Evolutionary conservation across 2,797 vertebrate genomes (phyloP), one percentile per base, ranked within the genome.

Genomic region (Xenops minutus): DNA sequence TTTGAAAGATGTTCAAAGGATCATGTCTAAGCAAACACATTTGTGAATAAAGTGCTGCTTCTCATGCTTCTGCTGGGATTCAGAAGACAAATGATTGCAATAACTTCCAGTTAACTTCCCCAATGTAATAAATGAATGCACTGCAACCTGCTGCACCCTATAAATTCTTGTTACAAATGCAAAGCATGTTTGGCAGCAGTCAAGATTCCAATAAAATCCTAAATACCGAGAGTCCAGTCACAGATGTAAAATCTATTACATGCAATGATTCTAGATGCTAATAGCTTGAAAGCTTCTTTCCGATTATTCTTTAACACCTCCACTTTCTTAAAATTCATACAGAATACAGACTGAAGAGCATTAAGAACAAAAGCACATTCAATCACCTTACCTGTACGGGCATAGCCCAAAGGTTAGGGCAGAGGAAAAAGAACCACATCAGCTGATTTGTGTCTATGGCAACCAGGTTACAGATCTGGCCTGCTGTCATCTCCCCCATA

Each of bases 381-480:
- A 16, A 22, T 34, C 68, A 74, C 41, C 97, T 97, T 98, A 99
- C 99, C 98, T 99, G 99, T 12, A 99, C 98, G 46, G 99, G 99
- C 99, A 99, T 99, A 67, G 99, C 99, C 98, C 99, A 99, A 94
- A 99, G 98, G 96, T 99, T 99, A 64, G 99, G 99, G 95, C 99
- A 99, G 69, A 99, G 98, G 95, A 99, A 99, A 98, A 99, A 99
- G 98, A 99, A 99, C 99, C 99, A 99, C 99, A 99, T 99, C 67
- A 99, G 98, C 94, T 99, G 99, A 96, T 99, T 99, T 97, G 99
- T 99, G 92, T 99, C 99, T 78, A 99, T 99, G 94, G 99, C 99
- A 72, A 99, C 99, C 71, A 99, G 97, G 97, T 99, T 99, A 97
- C 99, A 99, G 97, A 99, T 99, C 96, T 99, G 99, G 32, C 98